These are phyloP conservation scores for Cliona cf. orientalis DNA, from an alignment of 37 sponge, comb jelly and placozoan genomes.

Conservation along the genomic window DNA sequence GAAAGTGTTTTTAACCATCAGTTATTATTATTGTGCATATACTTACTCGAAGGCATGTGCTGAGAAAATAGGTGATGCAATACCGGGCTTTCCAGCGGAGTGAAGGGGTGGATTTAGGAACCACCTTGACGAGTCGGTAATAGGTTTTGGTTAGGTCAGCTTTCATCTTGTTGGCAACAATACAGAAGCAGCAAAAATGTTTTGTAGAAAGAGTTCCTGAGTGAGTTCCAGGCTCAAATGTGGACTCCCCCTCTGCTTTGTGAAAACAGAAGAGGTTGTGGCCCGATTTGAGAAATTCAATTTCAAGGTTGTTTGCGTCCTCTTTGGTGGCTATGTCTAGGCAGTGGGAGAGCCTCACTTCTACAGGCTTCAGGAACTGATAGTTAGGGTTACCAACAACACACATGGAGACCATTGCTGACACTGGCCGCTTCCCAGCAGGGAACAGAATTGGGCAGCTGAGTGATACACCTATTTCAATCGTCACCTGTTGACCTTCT, in stretches of 20 bases:
- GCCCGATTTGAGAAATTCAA: conserved; percentile 8
- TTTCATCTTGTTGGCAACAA: neutral
- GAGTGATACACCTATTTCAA: conserved; percentile 21
- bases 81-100: neutral
- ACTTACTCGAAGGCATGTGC: conserved; percentile 8
- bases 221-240: neutral
- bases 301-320: neutral
- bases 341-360: conserved; percentile 8
- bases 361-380: conserved; percentile 16
- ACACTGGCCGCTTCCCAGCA: neutral
- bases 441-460: neutral
- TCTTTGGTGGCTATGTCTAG: neutral
- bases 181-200: conserved; percentile 25
- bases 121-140: neutral
- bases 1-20: too few species aligned
- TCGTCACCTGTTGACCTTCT: neutral
- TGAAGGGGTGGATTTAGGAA: neutral
- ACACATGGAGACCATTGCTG: conserved; percentile 20
- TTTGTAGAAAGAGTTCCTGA: neutral
- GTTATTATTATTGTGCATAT: too few species aligned
- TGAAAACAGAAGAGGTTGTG: neutral
- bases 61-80: conserved; percentile 18
- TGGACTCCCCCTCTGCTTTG: neutral
- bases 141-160: neutral
- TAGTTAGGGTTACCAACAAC: neutral